These are phyloP conservation scores for Dipodomys spectabilis DNA, from an alignment of 2,113 vertebrate genomes.

Conservation along the genomic window DNA sequence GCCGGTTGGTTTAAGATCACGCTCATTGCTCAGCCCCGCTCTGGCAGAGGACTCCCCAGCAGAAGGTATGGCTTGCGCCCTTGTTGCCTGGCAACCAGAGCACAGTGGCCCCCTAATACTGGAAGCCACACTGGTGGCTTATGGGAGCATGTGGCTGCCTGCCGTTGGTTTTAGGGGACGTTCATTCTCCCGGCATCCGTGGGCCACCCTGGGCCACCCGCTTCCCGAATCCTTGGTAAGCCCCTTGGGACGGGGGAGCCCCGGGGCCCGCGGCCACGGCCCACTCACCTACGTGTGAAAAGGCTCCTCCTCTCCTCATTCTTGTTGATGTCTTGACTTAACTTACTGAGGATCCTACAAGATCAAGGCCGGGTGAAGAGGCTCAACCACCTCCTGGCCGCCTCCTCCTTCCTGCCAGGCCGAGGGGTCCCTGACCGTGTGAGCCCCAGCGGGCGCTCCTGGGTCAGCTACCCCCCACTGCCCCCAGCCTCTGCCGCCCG, in stretches of 20 bases:
- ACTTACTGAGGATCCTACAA: conserved; percentile 91
- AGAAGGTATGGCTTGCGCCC: not conserved
- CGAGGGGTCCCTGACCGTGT: not conserved
- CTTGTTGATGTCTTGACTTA: conserved; percentile 93
- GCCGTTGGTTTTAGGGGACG: not conserved
- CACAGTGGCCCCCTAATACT: not conserved
- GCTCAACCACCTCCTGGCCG: not conserved
- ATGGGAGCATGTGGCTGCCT: not conserved
- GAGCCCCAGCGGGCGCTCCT: not conserved
- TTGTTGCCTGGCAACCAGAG: not conserved
- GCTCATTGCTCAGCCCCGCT: not conserved
- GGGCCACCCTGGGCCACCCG: no score
- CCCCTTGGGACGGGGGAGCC: not conserved
- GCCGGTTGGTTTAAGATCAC: not conserved
- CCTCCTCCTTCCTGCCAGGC: not conserved
- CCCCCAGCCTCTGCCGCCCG: not conserved
- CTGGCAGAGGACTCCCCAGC: not conserved
- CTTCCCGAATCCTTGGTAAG: not conserved
- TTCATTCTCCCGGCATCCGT: not conserved
- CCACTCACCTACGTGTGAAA: conserved; percentile 88
- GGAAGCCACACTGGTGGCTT: not conserved
- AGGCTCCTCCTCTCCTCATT: conserved; percentile 91
- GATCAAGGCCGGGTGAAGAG: conserved; percentile 19
- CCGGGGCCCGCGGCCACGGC: no score
- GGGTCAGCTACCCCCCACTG: not conserved